Percentiles rank a stretch among this genome's conserved stretches.
These are phyloP conservation scores for Sicus ferrugineus DNA, from an alignment of 2,888 invertebrate species.

Conservation along the genomic window DNA sequence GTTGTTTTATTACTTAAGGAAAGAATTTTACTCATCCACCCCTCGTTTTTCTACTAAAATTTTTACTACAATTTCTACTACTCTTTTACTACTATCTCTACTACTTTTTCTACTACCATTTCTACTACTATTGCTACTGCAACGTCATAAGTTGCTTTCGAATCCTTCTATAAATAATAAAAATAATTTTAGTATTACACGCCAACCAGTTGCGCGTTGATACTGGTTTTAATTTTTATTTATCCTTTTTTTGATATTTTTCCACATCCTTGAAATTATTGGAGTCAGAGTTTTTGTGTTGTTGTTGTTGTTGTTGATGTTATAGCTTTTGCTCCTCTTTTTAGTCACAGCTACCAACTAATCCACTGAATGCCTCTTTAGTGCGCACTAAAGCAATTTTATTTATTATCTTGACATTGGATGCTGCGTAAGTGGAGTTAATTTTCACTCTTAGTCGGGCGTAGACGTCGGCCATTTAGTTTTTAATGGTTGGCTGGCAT, in stretches of 20 bases:
- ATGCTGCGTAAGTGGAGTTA: conserved; percentile 29
- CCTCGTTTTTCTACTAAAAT: not conserved
- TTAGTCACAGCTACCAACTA: not conserved
- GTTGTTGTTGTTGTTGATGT: not conserved
- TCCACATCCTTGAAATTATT: not conserved
- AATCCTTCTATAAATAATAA: not conserved
- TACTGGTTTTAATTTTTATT: not conserved
- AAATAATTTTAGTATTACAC: too few species aligned
- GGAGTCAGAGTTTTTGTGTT: not conserved
- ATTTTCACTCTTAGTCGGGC: conserved; percentile 20
- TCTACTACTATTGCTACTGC: not conserved
- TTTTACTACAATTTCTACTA: not conserved
- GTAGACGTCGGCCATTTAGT: conserved; percentile 20
- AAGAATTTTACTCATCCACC: too few species aligned
- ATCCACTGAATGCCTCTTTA: conserved; percentile 24
- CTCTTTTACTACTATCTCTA: not conserved
- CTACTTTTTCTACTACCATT: not conserved
- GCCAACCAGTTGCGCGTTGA: too few species aligned
- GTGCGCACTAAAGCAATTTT: conserved; percentile 32
- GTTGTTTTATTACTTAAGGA: too few species aligned
- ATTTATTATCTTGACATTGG: conserved; percentile 33
- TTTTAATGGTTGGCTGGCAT: conserved; percentile 10
- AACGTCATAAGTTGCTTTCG: too few species aligned
- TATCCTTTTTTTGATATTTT: not conserved
- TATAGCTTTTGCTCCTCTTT: not conserved